A percentile compares a stretch with the other conserved stretches of the same genome.
Evolutionary conservation across 2,888 invertebrate genomes (phyloP).

Genomic region (Hydropsyche betteni): DNA sequence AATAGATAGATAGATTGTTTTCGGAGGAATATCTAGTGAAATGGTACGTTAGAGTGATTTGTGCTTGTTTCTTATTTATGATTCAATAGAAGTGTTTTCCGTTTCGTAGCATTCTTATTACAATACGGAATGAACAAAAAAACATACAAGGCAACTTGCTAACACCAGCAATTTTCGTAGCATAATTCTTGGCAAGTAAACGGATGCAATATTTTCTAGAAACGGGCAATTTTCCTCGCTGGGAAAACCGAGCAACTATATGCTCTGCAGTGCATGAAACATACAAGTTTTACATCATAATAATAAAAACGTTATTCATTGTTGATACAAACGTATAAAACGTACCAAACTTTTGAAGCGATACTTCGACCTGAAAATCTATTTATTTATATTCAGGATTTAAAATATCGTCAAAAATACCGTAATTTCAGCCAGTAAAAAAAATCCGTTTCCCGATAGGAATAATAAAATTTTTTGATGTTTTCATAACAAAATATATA

Average conservation of each 20-base stretch:
- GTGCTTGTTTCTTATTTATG: no score
- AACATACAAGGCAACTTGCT: conserved; percentile 30
- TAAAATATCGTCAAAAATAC: no score
- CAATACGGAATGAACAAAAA: conserved; percentile 15
- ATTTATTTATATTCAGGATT: not conserved
- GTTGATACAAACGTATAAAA: conserved; percentile 1
- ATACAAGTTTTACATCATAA: conserved; percentile 17
- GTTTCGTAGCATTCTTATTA: conserved; percentile 5
- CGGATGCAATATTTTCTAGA: conserved; percentile 37
- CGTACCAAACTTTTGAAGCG: not conserved
- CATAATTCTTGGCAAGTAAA: conserved; percentile 39
- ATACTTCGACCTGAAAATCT: conserved; percentile 8
- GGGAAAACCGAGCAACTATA: conserved; percentile 32
- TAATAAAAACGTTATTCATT: conserved; percentile 9
- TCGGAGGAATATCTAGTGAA: no score
- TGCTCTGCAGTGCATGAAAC: conserved; percentile 28
- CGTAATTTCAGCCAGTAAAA: no score
- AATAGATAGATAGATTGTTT: no score
- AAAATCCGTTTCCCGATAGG: no score
- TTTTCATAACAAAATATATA: no score
- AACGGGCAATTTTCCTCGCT: conserved; percentile 36
- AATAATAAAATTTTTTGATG: no score
- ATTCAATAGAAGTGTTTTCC: not conserved
- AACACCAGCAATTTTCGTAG: conserved; percentile 39
- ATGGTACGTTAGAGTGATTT: no score